phyloP scores from a whole-genome alignment of 2,888 invertebrate genomes.

The Dynastes grantii region DNA sequence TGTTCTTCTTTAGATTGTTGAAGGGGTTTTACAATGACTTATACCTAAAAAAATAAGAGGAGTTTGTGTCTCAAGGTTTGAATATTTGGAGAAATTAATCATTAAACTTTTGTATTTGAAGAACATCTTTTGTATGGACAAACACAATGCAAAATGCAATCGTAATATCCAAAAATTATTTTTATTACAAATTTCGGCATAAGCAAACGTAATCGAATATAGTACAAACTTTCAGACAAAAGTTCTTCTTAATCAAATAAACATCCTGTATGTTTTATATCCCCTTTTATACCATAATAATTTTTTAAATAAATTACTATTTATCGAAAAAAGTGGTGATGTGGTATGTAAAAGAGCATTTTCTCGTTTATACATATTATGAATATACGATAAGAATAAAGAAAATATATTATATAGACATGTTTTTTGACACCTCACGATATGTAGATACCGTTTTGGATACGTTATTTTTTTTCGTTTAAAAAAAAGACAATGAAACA shows the following conservation, averaged over 20 bases:
- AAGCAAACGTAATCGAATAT: too few species aligned
- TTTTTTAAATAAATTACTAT: slow-evolving; percentile 8
- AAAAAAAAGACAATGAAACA: background rate
- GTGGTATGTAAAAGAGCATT: slow-evolving; percentile 31
- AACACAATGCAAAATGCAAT: too few species aligned
- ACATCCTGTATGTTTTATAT: background rate
- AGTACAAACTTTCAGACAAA: too few species aligned
- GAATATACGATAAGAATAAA: slow-evolving; percentile 3
- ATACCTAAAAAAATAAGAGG: too few species aligned
- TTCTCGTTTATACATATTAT: slow-evolving; percentile 22
- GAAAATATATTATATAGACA: slow-evolving; percentile 30
- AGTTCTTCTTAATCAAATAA: background rate
- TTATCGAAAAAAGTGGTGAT: slow-evolving; percentile 4
- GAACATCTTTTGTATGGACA: too few species aligned
- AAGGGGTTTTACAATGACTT: too few species aligned
- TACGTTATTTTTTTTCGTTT: slow-evolving; percentile 47
- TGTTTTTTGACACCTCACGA: slow-evolving; percentile 39
- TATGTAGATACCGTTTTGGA: slow-evolving; percentile 48
- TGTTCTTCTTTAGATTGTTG: background rate
- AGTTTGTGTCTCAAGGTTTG: too few species aligned
- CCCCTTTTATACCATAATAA: background rate
- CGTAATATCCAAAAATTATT: too few species aligned
- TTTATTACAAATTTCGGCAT: too few species aligned
- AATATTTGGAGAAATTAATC: too few species aligned
- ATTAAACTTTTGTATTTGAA: too few species aligned